Percentiles rank a stretch among this genome's conserved stretches.
phyloP scores from a whole-genome alignment of 2,797 vertebrate genomes.

The Rhynchotus rufescens region DNA sequence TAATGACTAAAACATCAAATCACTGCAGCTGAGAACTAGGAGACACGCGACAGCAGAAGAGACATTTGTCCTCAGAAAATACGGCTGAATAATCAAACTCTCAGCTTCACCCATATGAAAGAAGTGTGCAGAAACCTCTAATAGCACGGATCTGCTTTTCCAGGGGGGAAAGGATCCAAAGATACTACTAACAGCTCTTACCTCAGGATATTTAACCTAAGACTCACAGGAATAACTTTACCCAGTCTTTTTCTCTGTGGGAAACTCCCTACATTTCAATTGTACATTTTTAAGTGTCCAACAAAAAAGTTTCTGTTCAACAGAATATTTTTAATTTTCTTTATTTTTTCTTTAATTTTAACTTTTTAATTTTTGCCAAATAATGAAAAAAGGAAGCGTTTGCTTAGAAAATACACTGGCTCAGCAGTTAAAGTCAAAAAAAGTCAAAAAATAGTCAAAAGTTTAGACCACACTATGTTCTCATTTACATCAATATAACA shows the following conservation, averaged over 20 bases:
- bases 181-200: neutral
- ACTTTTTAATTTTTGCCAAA: neutral
- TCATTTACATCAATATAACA: neutral
- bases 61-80: neutral
- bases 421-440: neutral
- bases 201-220: accelerated
- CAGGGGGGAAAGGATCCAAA: neutral
- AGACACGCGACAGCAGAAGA: neutral
- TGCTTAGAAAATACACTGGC: neutral
- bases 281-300: neutral
- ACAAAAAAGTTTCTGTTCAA: neutral
- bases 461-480: neutral
- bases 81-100: neutral
- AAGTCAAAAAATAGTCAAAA: neutral
- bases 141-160: neutral
- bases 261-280: neutral
- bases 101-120: neutral
- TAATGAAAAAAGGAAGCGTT: neutral
- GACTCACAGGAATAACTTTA: neutral
- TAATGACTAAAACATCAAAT: conserved; percentile 9
- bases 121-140: neutral
- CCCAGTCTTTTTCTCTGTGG: neutral
- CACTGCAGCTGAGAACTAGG: neutral
- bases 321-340: neutral
- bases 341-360: neutral